These are phyloP conservation scores for Diacarnus erythraeanus DNA, from an alignment of 37 sponge, comb jelly and placozoan species.

Conservation along the genomic window DNA sequence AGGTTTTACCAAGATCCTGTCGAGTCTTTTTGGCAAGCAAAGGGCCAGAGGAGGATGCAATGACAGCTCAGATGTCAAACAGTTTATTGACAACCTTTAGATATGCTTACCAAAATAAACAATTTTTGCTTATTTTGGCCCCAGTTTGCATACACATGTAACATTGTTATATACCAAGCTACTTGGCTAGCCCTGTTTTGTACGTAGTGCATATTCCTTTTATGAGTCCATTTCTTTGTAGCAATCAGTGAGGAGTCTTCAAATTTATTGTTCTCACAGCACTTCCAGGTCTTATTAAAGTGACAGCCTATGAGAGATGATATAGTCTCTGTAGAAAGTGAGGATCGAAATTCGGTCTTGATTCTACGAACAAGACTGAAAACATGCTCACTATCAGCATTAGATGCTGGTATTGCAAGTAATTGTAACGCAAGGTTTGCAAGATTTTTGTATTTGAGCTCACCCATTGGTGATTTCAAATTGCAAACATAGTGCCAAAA, in stretches of 20 bases:
- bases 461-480: slow-evolving; percentile 51
- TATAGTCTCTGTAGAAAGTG: background rate
- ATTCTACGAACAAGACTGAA: slow-evolving; percentile 22
- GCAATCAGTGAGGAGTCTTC: background rate
- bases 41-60: too few species aligned
- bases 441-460: slow-evolving; percentile 30
- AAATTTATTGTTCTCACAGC: background rate
- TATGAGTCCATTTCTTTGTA: too few species aligned
- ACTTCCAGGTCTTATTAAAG: background rate
- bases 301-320: background rate
- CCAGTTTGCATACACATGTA: too few species aligned
- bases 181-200: too few species aligned
- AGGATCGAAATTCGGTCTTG: background rate
- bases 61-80: too few species aligned
- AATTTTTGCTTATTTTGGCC: too few species aligned
- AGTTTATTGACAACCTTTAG: too few species aligned
- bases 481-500: slow-evolving; percentile 24
- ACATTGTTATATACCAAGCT: too few species aligned
- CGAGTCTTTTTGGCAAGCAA: too few species aligned
- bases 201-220: too few species aligned
- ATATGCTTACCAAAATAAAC: too few species aligned
- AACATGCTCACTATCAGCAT: slow-evolving; percentile 28
- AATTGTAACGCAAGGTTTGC: slow-evolving; percentile 21
- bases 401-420: slow-evolving; percentile 42
- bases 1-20: too few species aligned